Evolutionary conservation across 64 coral and sea anemone species (phyloP).

Genomic region (Acropora tenuis): DNA sequence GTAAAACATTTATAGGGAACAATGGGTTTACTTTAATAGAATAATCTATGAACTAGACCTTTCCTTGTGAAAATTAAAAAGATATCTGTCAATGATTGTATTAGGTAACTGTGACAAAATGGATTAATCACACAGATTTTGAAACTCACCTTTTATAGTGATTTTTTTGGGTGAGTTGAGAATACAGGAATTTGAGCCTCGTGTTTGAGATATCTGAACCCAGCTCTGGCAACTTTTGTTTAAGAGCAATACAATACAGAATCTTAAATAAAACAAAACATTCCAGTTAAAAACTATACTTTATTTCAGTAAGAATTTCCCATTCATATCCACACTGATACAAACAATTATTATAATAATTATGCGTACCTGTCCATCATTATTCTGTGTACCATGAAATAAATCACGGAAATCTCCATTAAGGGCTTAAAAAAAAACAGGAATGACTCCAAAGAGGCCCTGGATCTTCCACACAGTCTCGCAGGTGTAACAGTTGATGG

Average conservation of each 20-base stretch:
- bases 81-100: conserved; percentile 14
- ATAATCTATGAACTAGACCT: not conserved
- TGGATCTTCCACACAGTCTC: not conserved
- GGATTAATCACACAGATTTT: not conserved
- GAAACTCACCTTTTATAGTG: conserved; percentile 46
- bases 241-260: conserved; percentile 45
- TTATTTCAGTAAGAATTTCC: conserved; percentile 8
- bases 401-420: conserved; percentile 30
- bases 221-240: conserved; percentile 54
- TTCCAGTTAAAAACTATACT: conserved; percentile 31
- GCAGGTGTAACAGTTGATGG: conserved; percentile 13
- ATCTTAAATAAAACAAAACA: conserved; percentile 40
- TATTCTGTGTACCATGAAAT: conserved; percentile 45
- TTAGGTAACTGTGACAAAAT: conserved; percentile 3
- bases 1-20: conserved; percentile 12
- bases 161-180: conserved; percentile 18
- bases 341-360: not conserved
- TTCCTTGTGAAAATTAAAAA: conserved; percentile 14
- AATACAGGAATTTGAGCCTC: conserved; percentile 24
- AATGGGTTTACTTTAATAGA: not conserved
- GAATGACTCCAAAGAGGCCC: conserved; percentile 36
- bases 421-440: conserved; percentile 19
- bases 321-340: conserved; percentile 32
- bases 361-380: conserved; percentile 1
- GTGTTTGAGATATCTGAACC: conserved; percentile 2